phyloP scores from a whole-genome alignment of 2,888 invertebrate genomes.

The Synergus gifuensis region DNA sequence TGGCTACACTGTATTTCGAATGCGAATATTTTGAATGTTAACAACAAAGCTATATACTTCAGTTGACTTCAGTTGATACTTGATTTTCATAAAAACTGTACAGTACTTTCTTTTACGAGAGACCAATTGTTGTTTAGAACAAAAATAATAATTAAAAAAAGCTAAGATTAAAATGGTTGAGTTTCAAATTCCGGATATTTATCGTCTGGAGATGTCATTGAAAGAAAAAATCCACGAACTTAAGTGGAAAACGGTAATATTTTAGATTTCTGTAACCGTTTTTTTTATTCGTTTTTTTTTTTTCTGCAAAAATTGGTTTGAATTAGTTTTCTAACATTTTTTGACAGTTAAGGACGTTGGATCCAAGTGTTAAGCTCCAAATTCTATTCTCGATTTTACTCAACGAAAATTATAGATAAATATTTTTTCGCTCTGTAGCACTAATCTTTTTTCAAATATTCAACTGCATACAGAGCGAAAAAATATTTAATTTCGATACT shows the following conservation, averaged over 20 bases:
- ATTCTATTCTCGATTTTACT: too few species aligned
- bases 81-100: background rate
- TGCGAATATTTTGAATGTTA: background rate
- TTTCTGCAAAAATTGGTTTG: background rate
- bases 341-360: too few species aligned
- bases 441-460: too few species aligned
- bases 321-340: background rate
- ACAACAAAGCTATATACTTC: background rate
- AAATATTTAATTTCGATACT: too few species aligned
- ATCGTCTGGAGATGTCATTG: constrained; percentile 64
- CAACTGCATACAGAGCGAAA: too few species aligned
- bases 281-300: background rate
- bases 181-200: constrained; percentile 52
- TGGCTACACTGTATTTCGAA: background rate
- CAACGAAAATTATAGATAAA: too few species aligned
- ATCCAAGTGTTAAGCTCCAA: too few species aligned
- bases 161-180: constrained; percentile 1
- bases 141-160: background rate
- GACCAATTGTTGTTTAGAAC: background rate
- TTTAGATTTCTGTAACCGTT: background rate
- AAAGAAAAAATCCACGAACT: constrained; percentile 66
- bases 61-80: background rate
- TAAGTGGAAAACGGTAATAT: constrained; percentile 65
- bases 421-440: too few species aligned
- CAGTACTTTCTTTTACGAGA: background rate